A percentile compares a stretch with the other conserved stretches of the same genome.
These are phyloP conservation scores for Catharus ustulatus DNA, from an alignment of 2,797 vertebrate genomes.

Conservation along the genomic window DNA sequence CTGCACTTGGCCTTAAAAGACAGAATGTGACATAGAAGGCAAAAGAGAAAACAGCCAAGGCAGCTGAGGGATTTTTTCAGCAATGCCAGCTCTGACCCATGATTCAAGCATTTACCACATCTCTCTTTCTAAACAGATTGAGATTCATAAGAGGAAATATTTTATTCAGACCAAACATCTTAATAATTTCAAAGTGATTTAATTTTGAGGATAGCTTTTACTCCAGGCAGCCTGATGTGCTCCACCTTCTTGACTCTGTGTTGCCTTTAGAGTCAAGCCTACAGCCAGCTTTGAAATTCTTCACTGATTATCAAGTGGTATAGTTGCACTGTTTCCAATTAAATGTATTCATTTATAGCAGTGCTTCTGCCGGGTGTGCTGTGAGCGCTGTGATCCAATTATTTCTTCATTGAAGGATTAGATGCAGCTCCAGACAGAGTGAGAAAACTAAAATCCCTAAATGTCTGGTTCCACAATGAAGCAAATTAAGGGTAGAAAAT, in stretches of 20 bases:
- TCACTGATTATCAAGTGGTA: neutral
- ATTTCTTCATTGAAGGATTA: slow-evolving; percentile 12
- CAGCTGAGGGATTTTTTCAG: neutral
- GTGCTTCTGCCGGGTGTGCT: neutral
- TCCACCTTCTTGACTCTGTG: neutral
- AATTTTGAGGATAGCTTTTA: neutral
- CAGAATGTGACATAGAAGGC: neutral
- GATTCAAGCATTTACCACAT: neutral
- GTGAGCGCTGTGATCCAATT: neutral
- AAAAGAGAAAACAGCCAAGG: neutral
- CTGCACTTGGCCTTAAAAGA: neutral
- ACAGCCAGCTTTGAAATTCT: neutral
- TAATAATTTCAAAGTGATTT: neutral
- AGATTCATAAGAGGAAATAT: neutral
- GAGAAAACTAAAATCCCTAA: neutral
- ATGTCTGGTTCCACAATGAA: neutral
- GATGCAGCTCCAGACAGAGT: neutral
- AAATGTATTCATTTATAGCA: neutral
- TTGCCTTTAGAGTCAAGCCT: neutral
- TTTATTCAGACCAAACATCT: neutral
- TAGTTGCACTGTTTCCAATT: neutral
- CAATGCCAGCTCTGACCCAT: neutral
- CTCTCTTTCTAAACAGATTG: neutral
- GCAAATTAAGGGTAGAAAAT: neutral
- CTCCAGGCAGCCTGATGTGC: neutral